Base-by-base conservation (phyloP, 2,888 invertebrate species). In the Eurytoma californica region DNA sequence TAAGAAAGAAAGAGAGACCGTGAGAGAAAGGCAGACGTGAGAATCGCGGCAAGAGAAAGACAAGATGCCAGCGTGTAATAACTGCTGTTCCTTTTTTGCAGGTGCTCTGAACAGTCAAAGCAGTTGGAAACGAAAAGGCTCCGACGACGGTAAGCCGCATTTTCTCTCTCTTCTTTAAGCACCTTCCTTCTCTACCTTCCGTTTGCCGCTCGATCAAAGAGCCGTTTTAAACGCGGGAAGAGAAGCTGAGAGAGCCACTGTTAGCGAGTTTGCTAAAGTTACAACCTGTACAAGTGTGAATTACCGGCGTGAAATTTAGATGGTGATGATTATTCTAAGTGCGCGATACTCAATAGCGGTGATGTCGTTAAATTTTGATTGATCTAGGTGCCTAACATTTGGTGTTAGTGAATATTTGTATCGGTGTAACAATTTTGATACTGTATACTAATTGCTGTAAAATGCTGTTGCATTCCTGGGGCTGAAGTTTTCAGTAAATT, bases 121-220 rank as follows among this genome's bases (percentile, higher is more conserved):
- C 73, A 66, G 66, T 20, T 82, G 80, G 81, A 83, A 83, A 61
- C 77, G 83, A 55, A 82, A 57, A 72, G 80, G 63, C 9, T 82
- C 83, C 16, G 83, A 82, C 49, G 82, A 82, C 57, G 83, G 83
- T 83, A 74, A 79, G 83, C 70, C 24, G 47, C 20, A 28, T 39
- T 49, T 18, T 75, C 60, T 55, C 28, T 49, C 75, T 60, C 16
- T 47, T 28, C n/a, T 60, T 72, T 51, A 61, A 39, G 9, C 39
- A 9, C 39, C 24, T 73, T 47, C 1, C 39, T 18, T 57, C 57
- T 68, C 57, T 69, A 30, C 57, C 55, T 61, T 18, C 14, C 13
- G 16, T 16, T 51, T 24, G 20, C 3, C 12, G 24, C 30, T 28
- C 24, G 16, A 28, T 28, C 51, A 16, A 20, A 9, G n/a, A 3